Conservation (phyloP, 2,113 vertebrate species). For the Rhombomys opimus region DNA sequence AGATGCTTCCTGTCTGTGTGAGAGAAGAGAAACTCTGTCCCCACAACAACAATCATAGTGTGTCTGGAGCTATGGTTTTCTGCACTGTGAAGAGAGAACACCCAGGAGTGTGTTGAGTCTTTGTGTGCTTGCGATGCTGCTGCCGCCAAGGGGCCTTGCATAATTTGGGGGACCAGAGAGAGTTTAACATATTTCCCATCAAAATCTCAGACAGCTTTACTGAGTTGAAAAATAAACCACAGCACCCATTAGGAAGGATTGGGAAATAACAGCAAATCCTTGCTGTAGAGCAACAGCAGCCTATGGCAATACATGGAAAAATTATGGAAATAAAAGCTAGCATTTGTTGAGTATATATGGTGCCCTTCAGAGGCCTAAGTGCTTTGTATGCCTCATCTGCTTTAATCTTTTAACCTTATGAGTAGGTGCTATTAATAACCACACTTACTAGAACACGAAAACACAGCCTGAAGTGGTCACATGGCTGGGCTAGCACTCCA, state of each 20-base stretch:
- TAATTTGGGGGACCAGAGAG: not conserved
- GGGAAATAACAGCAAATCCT: not conserved
- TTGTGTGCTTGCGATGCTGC: accelerated
- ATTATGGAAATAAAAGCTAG: not conserved
- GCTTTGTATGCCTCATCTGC: not conserved
- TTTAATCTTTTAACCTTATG: not conserved
- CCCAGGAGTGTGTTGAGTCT: not conserved
- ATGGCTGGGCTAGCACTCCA: not conserved
- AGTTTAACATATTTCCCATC: constrained; percentile 5
- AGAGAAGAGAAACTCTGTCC: not conserved
- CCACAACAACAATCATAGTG: not conserved
- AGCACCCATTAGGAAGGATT: not conserved
- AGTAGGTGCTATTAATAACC: not conserved
- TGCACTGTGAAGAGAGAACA: not conserved
- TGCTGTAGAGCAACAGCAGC: not conserved
- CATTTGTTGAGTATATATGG: not conserved
- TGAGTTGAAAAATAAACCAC: not conserved
- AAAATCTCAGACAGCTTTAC: not conserved
- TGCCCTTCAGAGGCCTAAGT: not conserved
- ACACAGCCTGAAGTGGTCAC: not conserved
- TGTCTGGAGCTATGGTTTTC: not conserved
- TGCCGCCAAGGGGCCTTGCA: not conserved
- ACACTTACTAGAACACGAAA: not conserved
- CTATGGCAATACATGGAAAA: not conserved
- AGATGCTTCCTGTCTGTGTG: not conserved